These are phyloP conservation scores for Diarsia rubi DNA, from an alignment of 2,888 invertebrate genomes.

Conservation along the genomic window DNA sequence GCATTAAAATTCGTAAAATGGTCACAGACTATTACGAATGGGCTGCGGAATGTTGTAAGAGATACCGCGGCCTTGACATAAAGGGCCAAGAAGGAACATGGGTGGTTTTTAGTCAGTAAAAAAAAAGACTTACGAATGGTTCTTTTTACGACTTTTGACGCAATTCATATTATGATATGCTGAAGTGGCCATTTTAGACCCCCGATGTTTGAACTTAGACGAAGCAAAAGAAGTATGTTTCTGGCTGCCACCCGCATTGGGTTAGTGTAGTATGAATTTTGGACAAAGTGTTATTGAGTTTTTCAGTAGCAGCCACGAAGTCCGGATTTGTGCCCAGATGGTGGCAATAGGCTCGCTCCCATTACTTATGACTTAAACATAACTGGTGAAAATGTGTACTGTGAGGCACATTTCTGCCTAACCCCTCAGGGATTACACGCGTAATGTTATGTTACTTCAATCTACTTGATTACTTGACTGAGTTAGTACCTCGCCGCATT, in stretches of 20 bases:
- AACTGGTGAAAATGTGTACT: neutral
- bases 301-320: neutral
- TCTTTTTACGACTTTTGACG: too few relatives aligned
- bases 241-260: neutral
- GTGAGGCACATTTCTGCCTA: neutral
- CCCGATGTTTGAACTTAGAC: neutral
- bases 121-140: too few relatives aligned
- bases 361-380: neutral
- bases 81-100: too few relatives aligned
- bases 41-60: too few relatives aligned
- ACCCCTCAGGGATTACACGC: neutral
- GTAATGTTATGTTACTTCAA: slow-evolving; percentile 6
- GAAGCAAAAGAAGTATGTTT: neutral
- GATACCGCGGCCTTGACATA: too few relatives aligned
- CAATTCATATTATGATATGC: too few relatives aligned
- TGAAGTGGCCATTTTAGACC: too few relatives aligned
- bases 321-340: neutral
- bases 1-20: too few relatives aligned
- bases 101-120: too few relatives aligned
- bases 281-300: neutral
- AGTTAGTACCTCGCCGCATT: slow-evolving; percentile 2
- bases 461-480: slow-evolving; percentile 27
- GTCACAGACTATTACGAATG: too few relatives aligned
- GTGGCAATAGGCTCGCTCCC: neutral
- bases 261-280: neutral